phyloP scores from a whole-genome alignment of 2,888 invertebrate species.

The Dryococelus australis region DNA sequence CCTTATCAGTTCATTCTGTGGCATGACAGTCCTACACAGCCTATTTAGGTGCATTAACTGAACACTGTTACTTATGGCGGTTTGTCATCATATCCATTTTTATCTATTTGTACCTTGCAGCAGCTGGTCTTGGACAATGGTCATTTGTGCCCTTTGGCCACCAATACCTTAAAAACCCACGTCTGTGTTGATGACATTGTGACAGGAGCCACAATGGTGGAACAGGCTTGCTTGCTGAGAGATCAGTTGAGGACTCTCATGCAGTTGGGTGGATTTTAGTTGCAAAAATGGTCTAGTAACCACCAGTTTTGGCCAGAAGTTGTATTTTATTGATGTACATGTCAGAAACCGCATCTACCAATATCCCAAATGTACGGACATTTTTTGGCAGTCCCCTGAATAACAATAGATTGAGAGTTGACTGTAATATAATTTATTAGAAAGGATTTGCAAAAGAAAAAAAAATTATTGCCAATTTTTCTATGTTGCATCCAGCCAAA shows the following conservation, averaged over 20 bases:
- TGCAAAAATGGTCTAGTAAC: neutral
- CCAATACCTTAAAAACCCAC: neutral
- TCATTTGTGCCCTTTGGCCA: neutral
- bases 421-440: too few species aligned
- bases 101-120: neutral
- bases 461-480: too few species aligned
- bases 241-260: neutral
- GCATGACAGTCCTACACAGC: neutral
- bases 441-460: too few species aligned
- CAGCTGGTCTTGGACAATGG: neutral
- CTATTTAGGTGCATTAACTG: too few species aligned
- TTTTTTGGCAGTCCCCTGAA: too few species aligned
- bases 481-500: too few species aligned
- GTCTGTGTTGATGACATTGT: neutral
- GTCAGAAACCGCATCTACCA: too few species aligned
- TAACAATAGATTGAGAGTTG: too few species aligned
- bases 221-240: neutral
- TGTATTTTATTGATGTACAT: too few species aligned
- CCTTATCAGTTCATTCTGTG: neutral
- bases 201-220: neutral
- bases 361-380: too few species aligned
- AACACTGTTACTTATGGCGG: too few species aligned
- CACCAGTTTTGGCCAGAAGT: neutral
- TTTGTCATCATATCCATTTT: neutral
- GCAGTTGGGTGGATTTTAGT: neutral